Evolutionary conservation across 2,797 vertebrate species (phyloP).

Genomic region (Pangasius mekongensis): DNA sequence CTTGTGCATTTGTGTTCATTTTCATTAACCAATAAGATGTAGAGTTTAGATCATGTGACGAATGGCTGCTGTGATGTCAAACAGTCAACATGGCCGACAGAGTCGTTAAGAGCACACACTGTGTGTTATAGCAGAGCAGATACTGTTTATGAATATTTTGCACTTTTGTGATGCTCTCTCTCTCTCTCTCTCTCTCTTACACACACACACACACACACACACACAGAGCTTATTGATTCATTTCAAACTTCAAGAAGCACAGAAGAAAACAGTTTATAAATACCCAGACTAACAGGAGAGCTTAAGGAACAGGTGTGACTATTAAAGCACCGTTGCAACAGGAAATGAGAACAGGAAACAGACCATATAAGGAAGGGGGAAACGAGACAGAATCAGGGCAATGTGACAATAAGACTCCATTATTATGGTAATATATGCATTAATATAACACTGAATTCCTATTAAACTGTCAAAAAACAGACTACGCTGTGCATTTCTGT

Average conservation of each 20-base stretch:
- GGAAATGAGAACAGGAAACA: constrained; percentile 9
- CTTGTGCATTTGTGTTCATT: too few species aligned
- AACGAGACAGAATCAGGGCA: not conserved
- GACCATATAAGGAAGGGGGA: constrained; percentile 11
- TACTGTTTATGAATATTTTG: not conserved
- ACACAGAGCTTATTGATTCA: not conserved
- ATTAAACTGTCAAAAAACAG: not conserved
- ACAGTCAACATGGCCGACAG: too few species aligned
- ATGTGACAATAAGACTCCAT: not conserved
- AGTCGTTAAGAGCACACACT: too few species aligned
- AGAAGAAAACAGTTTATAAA: not conserved
- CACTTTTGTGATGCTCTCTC: not conserved
- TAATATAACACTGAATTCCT: not conserved
- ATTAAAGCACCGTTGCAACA: not conserved
- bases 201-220: constrained; percentile 6
- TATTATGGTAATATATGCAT: constrained; percentile 19
- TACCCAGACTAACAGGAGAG: not conserved
- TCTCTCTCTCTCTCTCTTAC: too few species aligned
- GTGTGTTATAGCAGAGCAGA: not conserved
- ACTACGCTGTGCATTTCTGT: not conserved
- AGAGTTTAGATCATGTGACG: too few species aligned
- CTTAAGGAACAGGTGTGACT: not conserved
- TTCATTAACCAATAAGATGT: too few species aligned
- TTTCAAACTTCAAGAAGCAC: not conserved
- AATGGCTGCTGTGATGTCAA: too few species aligned